Conservation (phyloP, 2,113 vertebrate species). For the Indicator indicator region DNA sequence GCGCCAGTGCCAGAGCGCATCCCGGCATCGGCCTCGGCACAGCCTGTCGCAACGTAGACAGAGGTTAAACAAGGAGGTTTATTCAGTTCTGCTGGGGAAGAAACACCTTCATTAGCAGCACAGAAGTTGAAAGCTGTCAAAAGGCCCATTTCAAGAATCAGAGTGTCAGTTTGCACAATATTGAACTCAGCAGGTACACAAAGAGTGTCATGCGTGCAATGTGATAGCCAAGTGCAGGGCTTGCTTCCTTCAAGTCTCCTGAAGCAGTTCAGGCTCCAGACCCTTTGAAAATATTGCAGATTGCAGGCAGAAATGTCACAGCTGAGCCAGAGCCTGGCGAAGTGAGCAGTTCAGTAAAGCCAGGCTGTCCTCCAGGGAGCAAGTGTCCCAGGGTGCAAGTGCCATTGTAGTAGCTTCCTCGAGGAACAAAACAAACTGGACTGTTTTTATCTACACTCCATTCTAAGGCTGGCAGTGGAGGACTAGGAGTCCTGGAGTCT, state of each 20-base stretch:
- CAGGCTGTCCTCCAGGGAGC: slow-evolving; percentile 47
- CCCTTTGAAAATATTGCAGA: slow-evolving; percentile 59
- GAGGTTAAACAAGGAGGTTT: slow-evolving; percentile 71
- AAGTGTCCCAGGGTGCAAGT: slow-evolving; percentile 40
- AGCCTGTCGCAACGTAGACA: slow-evolving; percentile 18
- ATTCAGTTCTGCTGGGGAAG: slow-evolving; percentile 61
- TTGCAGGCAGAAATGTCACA: slow-evolving; percentile 54
- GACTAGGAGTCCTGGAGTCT: not conserved
- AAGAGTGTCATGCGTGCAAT: slow-evolving; percentile 47
- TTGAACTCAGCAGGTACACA: slow-evolving; percentile 68
- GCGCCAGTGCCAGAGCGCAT: not conserved
- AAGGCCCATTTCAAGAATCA: slow-evolving; percentile 68
- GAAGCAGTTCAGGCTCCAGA: slow-evolving; percentile 49
- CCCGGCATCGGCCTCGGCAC: not conserved
- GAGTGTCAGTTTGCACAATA: slow-evolving; percentile 59
- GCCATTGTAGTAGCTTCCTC: slow-evolving; percentile 46
- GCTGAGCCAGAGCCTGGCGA: slow-evolving; percentile 8
- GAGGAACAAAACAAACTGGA: slow-evolving; percentile 63
- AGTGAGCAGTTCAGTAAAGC: slow-evolving; percentile 42
- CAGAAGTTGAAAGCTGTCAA: slow-evolving; percentile 57
- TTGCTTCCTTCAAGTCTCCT: slow-evolving; percentile 59
- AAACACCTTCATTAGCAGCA: slow-evolving; percentile 59
- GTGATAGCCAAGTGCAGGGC: slow-evolving; percentile 37
- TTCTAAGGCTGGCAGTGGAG: slow-evolving; percentile 8
- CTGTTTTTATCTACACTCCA: slow-evolving; percentile 48